Base-by-base conservation (phyloP, 53 echinoderm and acorn worm species). In the Stichopus horrens region DNA sequence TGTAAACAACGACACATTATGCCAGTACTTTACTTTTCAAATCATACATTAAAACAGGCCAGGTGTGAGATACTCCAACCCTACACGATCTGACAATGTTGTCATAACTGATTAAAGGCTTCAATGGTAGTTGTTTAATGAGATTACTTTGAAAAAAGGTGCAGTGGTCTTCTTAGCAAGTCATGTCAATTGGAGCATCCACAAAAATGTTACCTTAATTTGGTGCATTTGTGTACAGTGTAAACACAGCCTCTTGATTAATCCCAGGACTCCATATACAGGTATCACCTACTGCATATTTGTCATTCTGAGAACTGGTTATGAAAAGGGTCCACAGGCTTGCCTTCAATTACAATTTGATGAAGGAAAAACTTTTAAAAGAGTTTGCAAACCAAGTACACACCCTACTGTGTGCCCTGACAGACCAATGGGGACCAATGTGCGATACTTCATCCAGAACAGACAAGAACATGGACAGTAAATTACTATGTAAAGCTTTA, bases 31-130 rank as follows among this genome's bases (percentile, higher is more conserved):
- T 54, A 55, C 79, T 78, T 78, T 37, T 53, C 53, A 79, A 53
- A 53, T 13, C 54, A 79, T 55, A 79, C 78, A 78, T 9, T 55
- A 16, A 8, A 79, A 53, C 79, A 79, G 79, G 55, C 54, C 79
- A 79, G 79, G 79, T 79, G 79, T 79, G 56, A 79, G 79, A 79
- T 53, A 55, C 79, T 79, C 53, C 53, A 18, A 79, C 79, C 79
- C 79, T 54, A 10, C 79, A 79, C 79, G 56, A n/a, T 79, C 79
- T 79, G 51, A 79, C 53, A 79, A 79, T 79, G 79, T 79, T 79
- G 79, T 79, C 79, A 79, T 53, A 79, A 79, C 79, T 54, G 79
- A 79, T 79, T 79, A 54, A 75, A 79, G 79, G 52, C 55, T 53
- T 18, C 54, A 79, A 53, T 79, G 52, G 8, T 55, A 75, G 51